These are phyloP conservation scores for Drosophila insularis DNA, from an alignment of 1,140 invertebrate species.

Conservation along the genomic window DNA sequence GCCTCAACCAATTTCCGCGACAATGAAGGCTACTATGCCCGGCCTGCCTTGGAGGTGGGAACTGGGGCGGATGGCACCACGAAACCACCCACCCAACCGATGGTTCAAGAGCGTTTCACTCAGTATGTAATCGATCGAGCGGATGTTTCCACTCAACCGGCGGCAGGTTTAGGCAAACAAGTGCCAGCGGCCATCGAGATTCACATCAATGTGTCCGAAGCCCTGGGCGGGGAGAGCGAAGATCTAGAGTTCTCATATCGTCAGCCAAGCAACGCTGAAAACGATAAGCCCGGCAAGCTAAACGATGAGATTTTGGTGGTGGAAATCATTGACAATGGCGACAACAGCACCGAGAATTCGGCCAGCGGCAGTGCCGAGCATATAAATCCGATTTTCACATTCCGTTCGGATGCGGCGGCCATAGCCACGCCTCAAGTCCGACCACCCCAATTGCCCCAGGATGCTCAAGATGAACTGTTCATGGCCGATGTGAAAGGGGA, in stretches of 20 bases:
- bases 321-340: conserved; percentile 73
- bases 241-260: conserved; percentile 77
- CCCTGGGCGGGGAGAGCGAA: conserved; percentile 73
- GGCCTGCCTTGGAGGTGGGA: conserved; percentile 34
- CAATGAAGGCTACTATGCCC: conserved; percentile 55
- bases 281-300: conserved; percentile 31
- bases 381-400: conserved; percentile 57
- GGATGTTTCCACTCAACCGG: conserved; percentile 72
- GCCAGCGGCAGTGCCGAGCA: conserved; percentile 36
- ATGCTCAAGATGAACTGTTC: conserved; percentile 68
- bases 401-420: conserved; percentile 44
- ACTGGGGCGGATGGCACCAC: conserved; percentile 31
- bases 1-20: conserved; percentile 76
- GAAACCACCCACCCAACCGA: conserved; percentile 30
- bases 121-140: conserved; percentile 77
- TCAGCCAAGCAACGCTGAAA: conserved; percentile 32
- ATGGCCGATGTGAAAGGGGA: conserved; percentile 59
- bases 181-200: conserved; percentile 79
- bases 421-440: conserved; percentile 40
- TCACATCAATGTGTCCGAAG: conserved; percentile 80
- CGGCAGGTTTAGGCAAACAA: conserved; percentile 52
- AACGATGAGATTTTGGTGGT: conserved; percentile 78
- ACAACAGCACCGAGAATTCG: conserved; percentile 43
- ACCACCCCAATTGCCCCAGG: conserved; percentile 46
- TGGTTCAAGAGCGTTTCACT: conserved; percentile 64